Conservation (phyloP, 2,113 vertebrate species). For the Tragelaphus buxtoni region DNA sequence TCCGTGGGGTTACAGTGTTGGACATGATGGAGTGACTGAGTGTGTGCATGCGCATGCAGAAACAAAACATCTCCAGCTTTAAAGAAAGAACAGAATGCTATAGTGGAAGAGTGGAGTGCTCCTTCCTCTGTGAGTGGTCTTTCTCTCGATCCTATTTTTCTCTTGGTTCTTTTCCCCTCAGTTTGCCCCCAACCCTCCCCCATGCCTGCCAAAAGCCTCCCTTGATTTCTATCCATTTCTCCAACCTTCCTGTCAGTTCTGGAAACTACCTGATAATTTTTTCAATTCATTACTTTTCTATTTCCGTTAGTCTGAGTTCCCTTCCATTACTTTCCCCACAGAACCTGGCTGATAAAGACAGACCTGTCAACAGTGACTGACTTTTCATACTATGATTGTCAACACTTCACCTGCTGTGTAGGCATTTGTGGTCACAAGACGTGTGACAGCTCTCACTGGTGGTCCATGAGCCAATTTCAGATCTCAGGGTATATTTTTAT, state of each 20-base stretch:
- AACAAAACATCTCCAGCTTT: neutral
- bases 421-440: neutral
- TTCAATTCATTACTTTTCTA: neutral
- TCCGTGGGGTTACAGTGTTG: neutral
- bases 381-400: neutral
- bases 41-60: fast-evolving
- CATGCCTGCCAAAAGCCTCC: neutral
- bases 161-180: neutral
- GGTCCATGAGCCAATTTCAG: neutral
- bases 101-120: neutral
- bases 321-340: neutral
- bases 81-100: neutral
- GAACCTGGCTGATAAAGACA: neutral
- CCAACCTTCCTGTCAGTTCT: neutral
- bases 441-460: neutral
- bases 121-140: neutral
- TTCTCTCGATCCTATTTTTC: neutral
- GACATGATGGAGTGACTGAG: neutral
- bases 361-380: neutral
- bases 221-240: neutral
- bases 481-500: neutral
- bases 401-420: neutral
- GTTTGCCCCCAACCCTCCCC: neutral
- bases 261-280: neutral
- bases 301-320: neutral